A percentile compares a stretch with the other conserved stretches of the same genome.
Conservation (phyloP, 2,113 vertebrate genomes). For the Gavia stellata region DNA sequence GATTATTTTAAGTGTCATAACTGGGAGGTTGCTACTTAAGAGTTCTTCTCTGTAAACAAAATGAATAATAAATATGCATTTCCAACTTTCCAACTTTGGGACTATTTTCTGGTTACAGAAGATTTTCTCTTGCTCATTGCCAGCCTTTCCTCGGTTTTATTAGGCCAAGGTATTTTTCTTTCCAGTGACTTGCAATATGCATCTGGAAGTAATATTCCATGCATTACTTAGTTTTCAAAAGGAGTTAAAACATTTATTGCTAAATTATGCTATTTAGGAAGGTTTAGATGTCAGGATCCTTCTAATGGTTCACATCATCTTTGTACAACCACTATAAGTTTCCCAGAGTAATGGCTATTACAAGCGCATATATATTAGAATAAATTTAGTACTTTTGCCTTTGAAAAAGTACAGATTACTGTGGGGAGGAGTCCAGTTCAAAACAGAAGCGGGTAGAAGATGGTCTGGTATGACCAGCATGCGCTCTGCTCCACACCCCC, state of each 20-base stretch:
- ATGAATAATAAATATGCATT: background rate
- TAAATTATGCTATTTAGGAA: background rate
- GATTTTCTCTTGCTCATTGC: background rate
- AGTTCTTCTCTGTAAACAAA: background rate
- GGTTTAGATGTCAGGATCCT: background rate
- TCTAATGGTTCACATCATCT: background rate
- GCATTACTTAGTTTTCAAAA: background rate
- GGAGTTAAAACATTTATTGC: background rate
- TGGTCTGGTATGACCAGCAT: background rate
- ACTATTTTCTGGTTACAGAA: background rate
- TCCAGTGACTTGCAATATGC: background rate
- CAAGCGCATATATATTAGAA: background rate
- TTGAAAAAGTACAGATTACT: background rate
- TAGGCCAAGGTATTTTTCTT: background rate
- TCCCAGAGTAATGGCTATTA: background rate
- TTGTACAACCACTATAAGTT: background rate
- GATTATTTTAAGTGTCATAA: background rate
- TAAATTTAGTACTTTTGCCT: background rate
- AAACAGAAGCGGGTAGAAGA: background rate
- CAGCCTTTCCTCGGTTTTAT: background rate
- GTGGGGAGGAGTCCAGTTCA: background rate
- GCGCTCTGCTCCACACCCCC: background rate
- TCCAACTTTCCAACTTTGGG: background rate
- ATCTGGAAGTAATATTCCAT: background rate
- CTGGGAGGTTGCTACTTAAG: background rate